Conservation (phyloP, 2,888 invertebrate genomes). For the Drosophila borborema region DNA sequence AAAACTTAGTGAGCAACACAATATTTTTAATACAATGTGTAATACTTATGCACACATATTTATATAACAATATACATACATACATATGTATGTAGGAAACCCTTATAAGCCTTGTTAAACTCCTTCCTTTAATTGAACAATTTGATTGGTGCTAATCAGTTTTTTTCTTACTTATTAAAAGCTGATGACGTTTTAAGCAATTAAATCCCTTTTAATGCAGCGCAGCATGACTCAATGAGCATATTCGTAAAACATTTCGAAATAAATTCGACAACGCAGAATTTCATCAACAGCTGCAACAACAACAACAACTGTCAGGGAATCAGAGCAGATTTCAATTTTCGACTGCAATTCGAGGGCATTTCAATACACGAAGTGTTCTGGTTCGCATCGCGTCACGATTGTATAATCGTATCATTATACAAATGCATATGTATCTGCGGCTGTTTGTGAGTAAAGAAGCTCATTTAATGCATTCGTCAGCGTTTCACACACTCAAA, state of each 20-base stretch:
- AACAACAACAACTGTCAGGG: neutral
- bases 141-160: neutral
- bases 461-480: constrained; percentile 62
- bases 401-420: constrained; percentile 71
- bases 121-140: neutral
- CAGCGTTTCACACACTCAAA: constrained; percentile 64
- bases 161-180: neutral
- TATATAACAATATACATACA: neutral
- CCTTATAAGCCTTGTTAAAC: neutral
- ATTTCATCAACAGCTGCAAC: constrained; percentile 5
- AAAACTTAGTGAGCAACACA: neutral
- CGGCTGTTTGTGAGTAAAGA: constrained; percentile 5
- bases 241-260: constrained; percentile 6
- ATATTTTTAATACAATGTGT: neutral
- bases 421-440: constrained; percentile 8
- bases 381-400: constrained; percentile 53
- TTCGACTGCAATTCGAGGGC: constrained; percentile 36
- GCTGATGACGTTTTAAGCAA: constrained; percentile 5
- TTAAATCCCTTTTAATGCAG: neutral
- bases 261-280: constrained; percentile 17
- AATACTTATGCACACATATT: neutral
- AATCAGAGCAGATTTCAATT: constrained; percentile 25
- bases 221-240: constrained; percentile 22
- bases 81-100: neutral
- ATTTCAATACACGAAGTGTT: constrained; percentile 41